Evolutionary conservation across 2,113 vertebrate species (phyloP).

Genomic region (Anas platyrhynchos): DNA sequence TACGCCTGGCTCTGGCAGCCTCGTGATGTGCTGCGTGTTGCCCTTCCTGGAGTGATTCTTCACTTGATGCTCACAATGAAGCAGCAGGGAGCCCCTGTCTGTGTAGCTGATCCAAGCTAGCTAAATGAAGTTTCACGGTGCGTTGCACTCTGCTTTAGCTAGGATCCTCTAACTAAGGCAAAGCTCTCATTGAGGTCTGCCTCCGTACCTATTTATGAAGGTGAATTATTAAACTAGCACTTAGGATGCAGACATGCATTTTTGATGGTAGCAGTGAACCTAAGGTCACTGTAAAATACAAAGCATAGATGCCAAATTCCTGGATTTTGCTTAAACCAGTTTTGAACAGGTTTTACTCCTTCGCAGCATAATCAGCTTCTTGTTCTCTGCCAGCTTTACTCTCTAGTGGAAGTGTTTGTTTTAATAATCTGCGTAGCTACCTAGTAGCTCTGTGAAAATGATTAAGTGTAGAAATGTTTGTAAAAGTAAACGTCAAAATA

Average conservation of each 20-base stretch:
- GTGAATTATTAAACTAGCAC: background rate
- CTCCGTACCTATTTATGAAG: background rate
- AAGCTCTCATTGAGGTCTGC: background rate
- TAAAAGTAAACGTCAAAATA: background rate
- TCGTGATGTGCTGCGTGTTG: fast-evolving
- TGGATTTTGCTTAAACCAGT: background rate
- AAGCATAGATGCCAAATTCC: background rate
- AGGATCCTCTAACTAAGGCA: background rate
- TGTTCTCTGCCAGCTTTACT: background rate
- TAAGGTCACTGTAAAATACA: fast-evolving
- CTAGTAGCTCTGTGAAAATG: background rate
- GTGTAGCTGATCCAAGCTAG: fast-evolving
- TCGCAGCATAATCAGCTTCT: background rate
- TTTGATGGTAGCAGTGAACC: background rate
- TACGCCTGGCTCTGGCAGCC: fast-evolving
- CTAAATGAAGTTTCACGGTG: fast-evolving
- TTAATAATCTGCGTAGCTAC: background rate
- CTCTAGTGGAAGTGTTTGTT: background rate
- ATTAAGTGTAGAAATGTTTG: background rate
- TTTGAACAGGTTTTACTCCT: background rate
- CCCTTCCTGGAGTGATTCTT: fast-evolving
- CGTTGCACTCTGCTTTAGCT: fast-evolving
- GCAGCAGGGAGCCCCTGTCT: fast-evolving
- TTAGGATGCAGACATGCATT: background rate
- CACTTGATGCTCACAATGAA: background rate